phyloP scores from a whole-genome alignment of 2,113 vertebrate species.

The Varanus salvator region DNA sequence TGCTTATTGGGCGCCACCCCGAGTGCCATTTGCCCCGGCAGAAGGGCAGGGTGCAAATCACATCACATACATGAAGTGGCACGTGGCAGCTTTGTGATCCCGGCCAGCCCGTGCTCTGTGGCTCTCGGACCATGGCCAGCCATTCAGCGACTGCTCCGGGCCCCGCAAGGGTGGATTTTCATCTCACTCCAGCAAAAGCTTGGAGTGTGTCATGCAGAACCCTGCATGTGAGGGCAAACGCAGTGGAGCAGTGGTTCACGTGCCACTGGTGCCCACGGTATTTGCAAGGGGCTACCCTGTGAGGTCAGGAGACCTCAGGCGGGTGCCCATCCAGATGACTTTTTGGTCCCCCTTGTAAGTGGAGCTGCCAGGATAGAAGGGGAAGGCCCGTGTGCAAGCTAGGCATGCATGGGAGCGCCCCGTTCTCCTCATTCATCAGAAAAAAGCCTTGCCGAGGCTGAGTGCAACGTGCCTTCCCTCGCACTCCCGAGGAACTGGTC shows the following conservation, averaged over 20 bases:
- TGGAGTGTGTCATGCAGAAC: neutral
- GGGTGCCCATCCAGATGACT: too few species aligned
- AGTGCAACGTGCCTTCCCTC: too few species aligned
- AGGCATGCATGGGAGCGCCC: neutral
- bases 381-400: too few species aligned
- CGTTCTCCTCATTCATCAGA: neutral
- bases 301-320: too few species aligned
- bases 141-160: too few species aligned
- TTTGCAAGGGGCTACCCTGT: neutral
- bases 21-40: too few species aligned
- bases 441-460: neutral
- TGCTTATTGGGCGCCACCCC: too few species aligned
- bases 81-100: neutral
- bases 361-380: too few species aligned
- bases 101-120: accelerated
- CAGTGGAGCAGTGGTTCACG: neutral
- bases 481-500: neutral
- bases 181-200: neutral
- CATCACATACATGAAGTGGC: neutral
- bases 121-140: neutral
- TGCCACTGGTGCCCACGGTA: neutral
- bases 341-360: too few species aligned
- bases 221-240: neutral
- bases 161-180: neutral
- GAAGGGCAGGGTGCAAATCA: too few species aligned